Conservation (phyloP, 1,140 invertebrate genomes). For the Oryctes rhinoceros region DNA sequence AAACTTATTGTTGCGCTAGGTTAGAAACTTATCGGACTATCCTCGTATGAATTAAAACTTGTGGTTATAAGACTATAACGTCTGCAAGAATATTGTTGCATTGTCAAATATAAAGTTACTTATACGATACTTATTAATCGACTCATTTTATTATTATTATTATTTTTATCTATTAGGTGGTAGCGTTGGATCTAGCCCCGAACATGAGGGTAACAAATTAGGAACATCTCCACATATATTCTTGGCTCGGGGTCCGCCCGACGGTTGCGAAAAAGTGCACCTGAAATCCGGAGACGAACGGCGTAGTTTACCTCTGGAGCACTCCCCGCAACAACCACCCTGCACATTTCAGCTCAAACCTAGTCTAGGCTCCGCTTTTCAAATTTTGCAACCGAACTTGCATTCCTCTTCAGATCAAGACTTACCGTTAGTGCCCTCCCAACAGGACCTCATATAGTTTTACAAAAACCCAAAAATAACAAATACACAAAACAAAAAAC, state of each 20-base stretch:
- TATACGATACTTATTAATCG: background rate
- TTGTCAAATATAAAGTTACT: too few species aligned
- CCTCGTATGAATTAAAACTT: too few species aligned
- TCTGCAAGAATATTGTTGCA: too few species aligned
- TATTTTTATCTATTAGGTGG: conserved; percentile 55
- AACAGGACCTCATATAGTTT: conserved; percentile 46
- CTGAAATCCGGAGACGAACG: conserved; percentile 51
- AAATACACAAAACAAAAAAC: conserved; percentile 31
- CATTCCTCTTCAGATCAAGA: conserved; percentile 59
- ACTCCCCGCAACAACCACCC: conserved; percentile 49
- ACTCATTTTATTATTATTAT: background rate
- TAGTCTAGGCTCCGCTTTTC: conserved; percentile 83
- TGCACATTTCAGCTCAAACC: conserved; percentile 78
- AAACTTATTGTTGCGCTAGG: too few species aligned
- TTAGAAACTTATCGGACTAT: too few species aligned
- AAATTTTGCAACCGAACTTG: conserved; percentile 73
- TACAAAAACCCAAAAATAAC: conserved; percentile 39
- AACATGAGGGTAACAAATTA: conserved; percentile 63
- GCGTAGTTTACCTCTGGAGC: conserved; percentile 70
- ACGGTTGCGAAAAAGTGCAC: conserved; percentile 78
- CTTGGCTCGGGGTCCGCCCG: conserved; percentile 83
- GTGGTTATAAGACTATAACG: too few species aligned
- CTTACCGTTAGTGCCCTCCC: conserved; percentile 51
- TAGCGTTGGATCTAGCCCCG: conserved; percentile 69
- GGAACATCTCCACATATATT: conserved; percentile 86